phyloP scores from a whole-genome alignment of 2,797 vertebrate genomes.

The Enteromius radiatus region DNA sequence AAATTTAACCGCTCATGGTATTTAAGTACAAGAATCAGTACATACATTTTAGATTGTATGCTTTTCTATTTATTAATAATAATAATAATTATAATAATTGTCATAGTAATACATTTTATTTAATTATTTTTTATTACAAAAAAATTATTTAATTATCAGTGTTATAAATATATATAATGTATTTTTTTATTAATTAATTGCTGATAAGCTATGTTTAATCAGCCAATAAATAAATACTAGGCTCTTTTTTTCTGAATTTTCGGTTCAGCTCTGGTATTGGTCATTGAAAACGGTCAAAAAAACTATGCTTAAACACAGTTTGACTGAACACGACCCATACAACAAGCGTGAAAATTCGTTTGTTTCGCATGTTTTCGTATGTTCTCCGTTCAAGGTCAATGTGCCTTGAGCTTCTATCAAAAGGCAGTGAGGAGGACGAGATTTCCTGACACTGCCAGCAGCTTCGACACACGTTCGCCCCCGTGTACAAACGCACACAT shows the following conservation, averaged over 20 bases:
- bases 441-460: conserved; percentile 67
- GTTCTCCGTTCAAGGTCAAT: conserved; percentile 6
- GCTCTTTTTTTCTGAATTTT: background rate
- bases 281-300: background rate
- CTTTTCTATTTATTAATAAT: background rate
- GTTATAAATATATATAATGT: too few relatives aligned
- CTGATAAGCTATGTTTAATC: background rate
- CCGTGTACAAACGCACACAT: conserved; percentile 28
- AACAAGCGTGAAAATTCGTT: background rate
- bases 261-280: background rate
- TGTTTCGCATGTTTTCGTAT: background rate
- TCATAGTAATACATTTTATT: background rate
- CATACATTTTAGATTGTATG: background rate
- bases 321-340: background rate
- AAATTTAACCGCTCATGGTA: background rate
- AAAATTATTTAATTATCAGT: background rate
- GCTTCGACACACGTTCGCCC: conserved; percentile 57
- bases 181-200: background rate
- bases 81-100: background rate
- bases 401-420: conserved; percentile 20
- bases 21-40: background rate
- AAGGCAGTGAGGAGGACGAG: conserved; percentile 61
- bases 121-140: background rate
- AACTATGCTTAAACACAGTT: background rate
- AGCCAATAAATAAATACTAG: background rate